Evolutionary conservation across 2,888 invertebrate species (phyloP).

Genomic region (Julus scanicus): DNA sequence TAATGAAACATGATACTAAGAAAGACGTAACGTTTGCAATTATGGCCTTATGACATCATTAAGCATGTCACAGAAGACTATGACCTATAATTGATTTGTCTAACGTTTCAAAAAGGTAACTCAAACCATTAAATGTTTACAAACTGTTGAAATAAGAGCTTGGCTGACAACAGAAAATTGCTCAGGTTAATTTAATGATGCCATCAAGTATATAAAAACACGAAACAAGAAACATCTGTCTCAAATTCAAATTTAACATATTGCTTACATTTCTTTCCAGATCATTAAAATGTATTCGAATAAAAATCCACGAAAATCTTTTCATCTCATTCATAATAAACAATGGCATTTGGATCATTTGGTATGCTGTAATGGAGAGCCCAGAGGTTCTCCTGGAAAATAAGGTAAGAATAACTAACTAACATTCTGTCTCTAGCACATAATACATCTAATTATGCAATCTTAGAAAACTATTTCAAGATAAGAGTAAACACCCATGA

Average conservation of each 20-base stretch:
- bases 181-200: too few relatives aligned
- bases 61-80: neutral
- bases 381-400: constrained; percentile 59
- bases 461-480: too few relatives aligned
- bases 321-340: constrained; percentile 91
- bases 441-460: neutral
- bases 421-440: neutral
- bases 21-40: too few relatives aligned
- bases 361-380: constrained; percentile 81
- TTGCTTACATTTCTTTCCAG: constrained; percentile 68
- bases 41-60: neutral
- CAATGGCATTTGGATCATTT: constrained; percentile 87
- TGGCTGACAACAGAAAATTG: neutral
- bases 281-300: constrained; percentile 87
- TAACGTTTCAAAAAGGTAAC: neutral
- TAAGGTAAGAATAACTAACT: constrained; percentile 52
- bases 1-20: too few relatives aligned
- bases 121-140: neutral
- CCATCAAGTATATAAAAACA: too few relatives aligned
- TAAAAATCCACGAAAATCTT: constrained; percentile 92
- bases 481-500: too few relatives aligned
- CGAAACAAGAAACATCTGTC: too few relatives aligned
- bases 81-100: too few relatives aligned
- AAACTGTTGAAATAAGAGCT: neutral
- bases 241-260: neutral